phyloP scores from a whole-genome alignment of 2,888 invertebrate genomes.

The Micoletzkya japonica region DNA sequence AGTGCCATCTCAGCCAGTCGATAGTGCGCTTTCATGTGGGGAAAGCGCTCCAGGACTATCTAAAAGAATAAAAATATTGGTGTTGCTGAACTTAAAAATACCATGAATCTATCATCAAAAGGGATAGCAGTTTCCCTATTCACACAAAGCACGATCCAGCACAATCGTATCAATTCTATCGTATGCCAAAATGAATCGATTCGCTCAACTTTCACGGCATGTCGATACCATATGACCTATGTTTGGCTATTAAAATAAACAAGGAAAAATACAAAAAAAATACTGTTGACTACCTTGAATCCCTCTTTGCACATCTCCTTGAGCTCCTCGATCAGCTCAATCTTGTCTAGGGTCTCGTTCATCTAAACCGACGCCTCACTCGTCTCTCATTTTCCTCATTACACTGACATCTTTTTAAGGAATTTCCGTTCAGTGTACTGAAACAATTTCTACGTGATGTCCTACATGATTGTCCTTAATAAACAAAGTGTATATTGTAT shows the following conservation, averaged over 20 bases:
- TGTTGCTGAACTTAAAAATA: too few species aligned
- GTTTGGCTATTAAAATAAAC: not conserved
- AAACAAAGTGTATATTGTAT: not conserved
- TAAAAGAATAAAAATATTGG: conserved; percentile 13
- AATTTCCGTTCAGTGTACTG: too few species aligned
- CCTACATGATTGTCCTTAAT: too few species aligned
- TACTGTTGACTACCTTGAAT: conserved; percentile 30
- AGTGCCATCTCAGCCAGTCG: conserved; percentile 42
- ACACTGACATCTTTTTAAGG: too few species aligned
- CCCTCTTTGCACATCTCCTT: conserved; percentile 37
- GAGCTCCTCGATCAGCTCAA: conserved; percentile 37
- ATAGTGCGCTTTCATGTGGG: conserved; percentile 45
- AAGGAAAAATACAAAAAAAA: not conserved
- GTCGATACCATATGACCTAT: not conserved
- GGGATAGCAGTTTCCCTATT: too few species aligned
- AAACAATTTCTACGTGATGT: too few species aligned
- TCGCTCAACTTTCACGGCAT: not conserved
- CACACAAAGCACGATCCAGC: too few species aligned
- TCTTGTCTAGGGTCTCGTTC: conserved; percentile 4
- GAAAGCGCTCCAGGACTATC: conserved; percentile 41
- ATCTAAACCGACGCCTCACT: too few species aligned
- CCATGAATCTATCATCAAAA: too few species aligned
- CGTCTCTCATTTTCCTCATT: too few species aligned
- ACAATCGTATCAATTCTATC: too few species aligned
- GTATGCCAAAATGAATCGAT: not conserved